Conservation (phyloP, 2,113 vertebrate species). For the Oostethus manadensis region DNA sequence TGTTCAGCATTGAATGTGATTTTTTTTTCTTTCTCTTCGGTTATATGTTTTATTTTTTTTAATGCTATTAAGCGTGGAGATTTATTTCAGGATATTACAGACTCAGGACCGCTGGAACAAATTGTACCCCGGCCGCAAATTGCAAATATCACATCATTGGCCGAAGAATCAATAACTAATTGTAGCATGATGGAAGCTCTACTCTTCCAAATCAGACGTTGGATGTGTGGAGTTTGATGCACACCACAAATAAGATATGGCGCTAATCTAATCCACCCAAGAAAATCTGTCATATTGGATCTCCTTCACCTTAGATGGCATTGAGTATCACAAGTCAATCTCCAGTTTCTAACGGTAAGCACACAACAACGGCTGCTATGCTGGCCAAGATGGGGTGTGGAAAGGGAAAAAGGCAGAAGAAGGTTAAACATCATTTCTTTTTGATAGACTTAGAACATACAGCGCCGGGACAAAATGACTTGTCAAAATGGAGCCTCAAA, state of each 20-base stretch:
- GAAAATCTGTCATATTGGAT: constrained; percentile 8
- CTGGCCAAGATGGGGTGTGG: constrained; percentile 15
- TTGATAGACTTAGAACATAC: neutral
- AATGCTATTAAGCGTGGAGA: too few relatives aligned
- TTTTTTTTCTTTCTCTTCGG: too few relatives aligned
- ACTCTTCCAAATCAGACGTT: constrained; percentile 3
- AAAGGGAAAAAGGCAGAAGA: neutral
- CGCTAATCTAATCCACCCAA: neutral
- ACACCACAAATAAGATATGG: neutral
- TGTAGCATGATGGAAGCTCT: neutral
- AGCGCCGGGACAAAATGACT: constrained; percentile 21
- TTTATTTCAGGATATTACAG: too few relatives aligned
- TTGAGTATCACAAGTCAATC: constrained; percentile 21
- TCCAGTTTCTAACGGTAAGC: constrained; percentile 29
- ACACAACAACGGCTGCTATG: too few relatives aligned
- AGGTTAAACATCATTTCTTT: neutral
- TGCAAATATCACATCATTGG: neutral
- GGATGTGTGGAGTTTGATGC: neutral
- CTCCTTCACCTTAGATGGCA: constrained; percentile 21
- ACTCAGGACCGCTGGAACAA: neutral
- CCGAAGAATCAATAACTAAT: constrained; percentile 1
- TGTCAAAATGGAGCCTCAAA: constrained; percentile 18
- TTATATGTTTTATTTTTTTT: neutral
- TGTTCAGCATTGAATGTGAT: too few relatives aligned
- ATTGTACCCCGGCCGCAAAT: neutral